Evolutionary conservation across 2,113 vertebrate species (phyloP).

Genomic region (Cavia aperea): DNA sequence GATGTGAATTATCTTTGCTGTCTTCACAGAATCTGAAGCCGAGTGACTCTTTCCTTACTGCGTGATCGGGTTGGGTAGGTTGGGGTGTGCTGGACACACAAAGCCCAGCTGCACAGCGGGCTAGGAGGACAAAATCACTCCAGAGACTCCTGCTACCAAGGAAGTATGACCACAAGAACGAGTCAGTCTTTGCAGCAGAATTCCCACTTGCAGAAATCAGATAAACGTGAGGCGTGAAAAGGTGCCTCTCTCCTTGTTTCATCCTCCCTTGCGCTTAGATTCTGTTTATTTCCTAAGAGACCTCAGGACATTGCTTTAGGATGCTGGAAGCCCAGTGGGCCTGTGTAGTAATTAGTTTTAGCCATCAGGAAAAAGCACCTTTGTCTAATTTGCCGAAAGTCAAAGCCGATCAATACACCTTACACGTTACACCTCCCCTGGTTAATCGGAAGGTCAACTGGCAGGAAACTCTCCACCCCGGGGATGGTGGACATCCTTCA

Average conservation of each 20-base stretch:
- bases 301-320: constrained; percentile 19
- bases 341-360: constrained; percentile 62
- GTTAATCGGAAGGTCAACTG: constrained; percentile 62
- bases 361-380: constrained; percentile 53
- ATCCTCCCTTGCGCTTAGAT: neutral
- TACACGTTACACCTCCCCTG: constrained; percentile 47
- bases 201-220: neutral
- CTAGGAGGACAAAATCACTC: neutral
- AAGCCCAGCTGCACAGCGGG: neutral
- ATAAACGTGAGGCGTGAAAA: neutral
- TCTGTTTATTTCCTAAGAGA: constrained; percentile 48
- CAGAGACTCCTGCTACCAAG: neutral
- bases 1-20: neutral
- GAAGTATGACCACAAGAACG: neutral
- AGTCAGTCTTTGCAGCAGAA: neutral
- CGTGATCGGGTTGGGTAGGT: neutral
- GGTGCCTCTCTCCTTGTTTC: neutral
- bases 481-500: constrained; percentile 39
- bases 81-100: neutral
- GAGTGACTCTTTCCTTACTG: neutral
- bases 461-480: constrained; percentile 46
- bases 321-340: constrained; percentile 39
- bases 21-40: neutral
- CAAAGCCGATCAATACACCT: constrained; percentile 49
- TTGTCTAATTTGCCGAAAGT: constrained; percentile 61